Evolutionary conservation across 2,888 invertebrate species (phyloP).

Genomic region (Chaetoderma sp.): DNA sequence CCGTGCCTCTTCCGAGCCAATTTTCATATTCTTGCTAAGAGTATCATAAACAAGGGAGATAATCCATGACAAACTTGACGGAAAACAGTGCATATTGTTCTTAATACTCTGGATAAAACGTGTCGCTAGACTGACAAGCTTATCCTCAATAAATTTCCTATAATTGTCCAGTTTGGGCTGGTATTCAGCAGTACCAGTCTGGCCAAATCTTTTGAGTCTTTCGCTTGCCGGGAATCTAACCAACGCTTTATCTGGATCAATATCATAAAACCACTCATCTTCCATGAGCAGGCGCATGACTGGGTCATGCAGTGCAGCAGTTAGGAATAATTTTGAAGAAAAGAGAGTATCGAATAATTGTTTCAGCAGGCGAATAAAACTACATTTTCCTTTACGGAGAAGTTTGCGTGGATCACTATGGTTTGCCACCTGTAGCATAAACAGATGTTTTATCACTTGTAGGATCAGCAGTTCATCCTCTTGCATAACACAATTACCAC

Average conservation of each 20-base stretch:
- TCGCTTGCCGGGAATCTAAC: conserved; percentile 78
- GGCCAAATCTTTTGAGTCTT: conserved; percentile 80
- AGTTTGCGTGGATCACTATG: conserved; percentile 78
- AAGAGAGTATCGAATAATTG: conserved; percentile 90
- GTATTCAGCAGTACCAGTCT: conserved; percentile 81
- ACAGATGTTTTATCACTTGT: conserved; percentile 71
- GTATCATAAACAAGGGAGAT: conserved; percentile 73
- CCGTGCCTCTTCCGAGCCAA: conserved; percentile 71
- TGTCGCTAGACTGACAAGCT: conserved; percentile 82
- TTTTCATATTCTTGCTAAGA: conserved; percentile 75
- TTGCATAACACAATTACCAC: conserved; percentile 80
- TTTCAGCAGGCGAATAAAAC: conserved; percentile 87
- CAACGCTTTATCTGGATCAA: conserved; percentile 84
- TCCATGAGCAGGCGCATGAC: conserved; percentile 90
- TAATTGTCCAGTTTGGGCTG: conserved; percentile 81
- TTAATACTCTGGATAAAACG: conserved; percentile 85
- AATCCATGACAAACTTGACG: conserved; percentile 87
- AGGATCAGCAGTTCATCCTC: conserved; percentile 77
- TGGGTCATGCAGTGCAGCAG: conserved; percentile 90
- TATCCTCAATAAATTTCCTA: conserved; percentile 80
- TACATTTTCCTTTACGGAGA: conserved; percentile 83
- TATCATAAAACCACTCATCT: conserved; percentile 90
- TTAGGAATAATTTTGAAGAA: conserved; percentile 91
- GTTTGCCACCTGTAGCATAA: conserved; percentile 79
- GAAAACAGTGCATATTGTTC: conserved; percentile 90